Evolutionary conservation across 1,140 invertebrate species (phyloP), one percentile per base, ranked within the genome.

Genomic region (Heliothis virescens): DNA sequence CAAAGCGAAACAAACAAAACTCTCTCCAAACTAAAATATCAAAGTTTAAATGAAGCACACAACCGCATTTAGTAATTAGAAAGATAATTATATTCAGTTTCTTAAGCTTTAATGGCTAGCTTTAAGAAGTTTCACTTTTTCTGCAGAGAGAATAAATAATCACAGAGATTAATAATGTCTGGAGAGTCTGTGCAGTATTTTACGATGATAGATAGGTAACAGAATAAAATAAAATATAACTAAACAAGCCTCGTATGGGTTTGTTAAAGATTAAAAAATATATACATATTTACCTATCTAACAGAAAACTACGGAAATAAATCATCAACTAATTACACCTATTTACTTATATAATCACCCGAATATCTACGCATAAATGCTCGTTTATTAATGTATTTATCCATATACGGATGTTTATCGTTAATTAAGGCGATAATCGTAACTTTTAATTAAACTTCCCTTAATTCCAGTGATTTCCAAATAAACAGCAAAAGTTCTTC

Each of bases 71-170:
- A 34, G 60, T 65, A 76, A 47, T 63, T 65, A 62, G 48, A 18
- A 29, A 63, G 21, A 63, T 41, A 41, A 41, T 41, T 41, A 41
- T 65, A 48, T 62, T 75, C 57, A 57, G 52, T 60, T 75, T 50
- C 73, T 18, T 62, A 62, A 74, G 29, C 55, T 75, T 16, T 55
- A 72, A 72, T 72, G 26, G 69, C 18, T 72, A 72, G 55, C 52
- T 53, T 48, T 50, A 59, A 67, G 55, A 79, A 76, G 77, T 59
- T 75, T 77, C 79, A 69, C 77, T 80, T 83, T 82, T 74, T 74
- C 80, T 83, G 80, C 52, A 78, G 71, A 76, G 67, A 21, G 84
- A 81, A 82, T 86, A 86, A 84, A 81, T 86, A 82, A 82, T 78
- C 78, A 81, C 34, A 53, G 67, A 72, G 59, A 83, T 26, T 29